Base-by-base conservation (phyloP, 2,113 vertebrate genomes). In the Nettapus auritus region DNA sequence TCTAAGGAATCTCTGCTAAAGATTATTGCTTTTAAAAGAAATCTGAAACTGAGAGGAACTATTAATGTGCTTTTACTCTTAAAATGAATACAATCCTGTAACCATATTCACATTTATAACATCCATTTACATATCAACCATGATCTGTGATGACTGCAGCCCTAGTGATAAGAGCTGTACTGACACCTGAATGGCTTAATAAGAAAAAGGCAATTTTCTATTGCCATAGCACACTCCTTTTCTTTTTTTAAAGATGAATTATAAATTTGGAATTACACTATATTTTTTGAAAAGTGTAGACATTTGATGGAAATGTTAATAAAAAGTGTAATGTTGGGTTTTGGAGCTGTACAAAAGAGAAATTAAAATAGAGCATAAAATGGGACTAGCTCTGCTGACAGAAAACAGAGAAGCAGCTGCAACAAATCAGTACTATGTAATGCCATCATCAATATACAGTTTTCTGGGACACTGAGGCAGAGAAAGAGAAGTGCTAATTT, bases 391-490 rank as follows among this genome's bases (percentile, higher is more conserved):
- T 90, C 25, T 70, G 17, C 82, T 84, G 82, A 92, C 23, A 84
- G 53, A 93, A 85, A 91, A 88, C 21, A 74, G 59, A 93, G 71
- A 69, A 90, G 83, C 67, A 93, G 85, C 82, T 89, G 88, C 85
- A 93, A 89, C 64, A 90, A 78, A 79, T 94, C 70, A 90, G 67
- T 36, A 76, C 7, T 74, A 73, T 23, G 74, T 71, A 89, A 69
- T 33, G 67, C 69, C 74, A 40, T 81, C 56, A 80, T 83, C 93
- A 78, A 40, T 33, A 60, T 56, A 88, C 64, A 60, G 56, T 52
- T 95, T 91, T 91, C 82, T 94, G 76, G 64, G 82, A 94, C 79
- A 91, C 75, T 73, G 69, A 95, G 93, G 82, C 82, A 97, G 87
- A 91, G 69, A 76, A 94, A 86, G 21, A 89, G 64, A 95, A 95